Evolutionary conservation across 2,113 vertebrate species (phyloP), one percentile per base, ranked within the genome.

Genomic region (Bothrops jararaca): DNA sequence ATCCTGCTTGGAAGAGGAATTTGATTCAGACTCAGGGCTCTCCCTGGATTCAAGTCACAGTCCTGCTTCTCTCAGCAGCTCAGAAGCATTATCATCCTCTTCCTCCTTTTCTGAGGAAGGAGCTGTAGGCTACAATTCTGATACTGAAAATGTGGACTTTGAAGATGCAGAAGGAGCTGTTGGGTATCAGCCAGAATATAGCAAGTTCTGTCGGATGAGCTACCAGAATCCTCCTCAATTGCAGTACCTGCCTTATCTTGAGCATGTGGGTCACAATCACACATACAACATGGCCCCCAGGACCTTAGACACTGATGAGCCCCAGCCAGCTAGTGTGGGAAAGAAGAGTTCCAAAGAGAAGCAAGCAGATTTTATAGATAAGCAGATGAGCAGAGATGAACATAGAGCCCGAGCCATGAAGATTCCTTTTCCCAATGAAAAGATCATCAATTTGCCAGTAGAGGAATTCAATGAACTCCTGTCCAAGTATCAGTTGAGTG

Each of bases 401-500:
- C 98, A 99, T 74, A 97, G 99, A 7, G 99, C 99, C 88, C 96
- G 99, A 1, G 97, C 99, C 96, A 99, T 99, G 99, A 99, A 99
- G 95, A 99, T 99, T 94, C 99, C 99, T 1, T 99, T 99, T 96
- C 98, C 99, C 97, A 99, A 99, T 3, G 99, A 99, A 2, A 99
- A 99, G 94, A 99, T 99, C 97, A 98, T 99, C 95, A 99, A 99
- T 97, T 97, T 99, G 94, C 99, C 99, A 0, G 99, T 99, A 45
- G 99, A 99, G 92, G 99, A 99, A 97, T 99, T 99, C 97, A 99
- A 99, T 34, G 99, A 99, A 97, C 98, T 99, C 1, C 97, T 99
- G 3, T 98, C 99, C 96, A 99, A 99, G 95, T 98, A 99, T 97
- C 99, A 99, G 95, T 98, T 99, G 90, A 99, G 98, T 0, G 99